Conservation (phyloP, 2,797 vertebrate genomes). For the Melanotaenia pygmaea region DNA sequence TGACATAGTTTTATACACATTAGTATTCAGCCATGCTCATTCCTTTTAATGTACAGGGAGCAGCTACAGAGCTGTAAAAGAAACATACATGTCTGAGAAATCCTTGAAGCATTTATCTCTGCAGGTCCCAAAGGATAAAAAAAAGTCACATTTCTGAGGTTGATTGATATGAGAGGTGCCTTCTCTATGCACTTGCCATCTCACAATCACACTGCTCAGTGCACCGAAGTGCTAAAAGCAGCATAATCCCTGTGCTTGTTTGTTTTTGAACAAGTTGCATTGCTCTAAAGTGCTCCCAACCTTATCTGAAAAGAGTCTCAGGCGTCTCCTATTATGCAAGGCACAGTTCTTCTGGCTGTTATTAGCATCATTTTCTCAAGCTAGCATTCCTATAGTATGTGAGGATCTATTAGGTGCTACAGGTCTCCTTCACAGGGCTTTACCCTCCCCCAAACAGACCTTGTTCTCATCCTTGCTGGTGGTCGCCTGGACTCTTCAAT, state of each 20-base stretch:
- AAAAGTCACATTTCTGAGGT: constrained; percentile 32
- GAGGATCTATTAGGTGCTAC: constrained; percentile 68
- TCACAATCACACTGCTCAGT: constrained; percentile 68
- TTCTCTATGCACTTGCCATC: constrained; percentile 45
- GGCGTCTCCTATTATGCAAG: constrained; percentile 79
- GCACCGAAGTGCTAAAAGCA: constrained; percentile 76
- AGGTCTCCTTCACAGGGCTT: constrained; percentile 67
- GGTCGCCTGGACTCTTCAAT: constrained; percentile 65
- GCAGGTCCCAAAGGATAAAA: constrained; percentile 12
- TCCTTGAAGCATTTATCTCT: constrained; percentile 37
- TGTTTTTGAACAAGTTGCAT: constrained; percentile 76
- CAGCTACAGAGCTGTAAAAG: not conserved
- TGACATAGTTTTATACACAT: not conserved
- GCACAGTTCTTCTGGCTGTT: constrained; percentile 69
- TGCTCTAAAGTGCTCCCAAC: constrained; percentile 77
- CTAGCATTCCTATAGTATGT: constrained; percentile 65
- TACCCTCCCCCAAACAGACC: constrained; percentile 71
- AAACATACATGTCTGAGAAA: constrained; percentile 33
- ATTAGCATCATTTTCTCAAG: constrained; percentile 72
- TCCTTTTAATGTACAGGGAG: constrained; percentile 7
- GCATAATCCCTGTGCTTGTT: constrained; percentile 80
- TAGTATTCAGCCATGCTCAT: constrained; percentile 2
- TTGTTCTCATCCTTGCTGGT: constrained; percentile 64
- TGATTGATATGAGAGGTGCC: constrained; percentile 53
- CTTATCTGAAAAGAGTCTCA: constrained; percentile 79